These are phyloP conservation scores for Anarsia innoxiella DNA, from an alignment of 2,888 invertebrate species.

Conservation along the genomic window DNA sequence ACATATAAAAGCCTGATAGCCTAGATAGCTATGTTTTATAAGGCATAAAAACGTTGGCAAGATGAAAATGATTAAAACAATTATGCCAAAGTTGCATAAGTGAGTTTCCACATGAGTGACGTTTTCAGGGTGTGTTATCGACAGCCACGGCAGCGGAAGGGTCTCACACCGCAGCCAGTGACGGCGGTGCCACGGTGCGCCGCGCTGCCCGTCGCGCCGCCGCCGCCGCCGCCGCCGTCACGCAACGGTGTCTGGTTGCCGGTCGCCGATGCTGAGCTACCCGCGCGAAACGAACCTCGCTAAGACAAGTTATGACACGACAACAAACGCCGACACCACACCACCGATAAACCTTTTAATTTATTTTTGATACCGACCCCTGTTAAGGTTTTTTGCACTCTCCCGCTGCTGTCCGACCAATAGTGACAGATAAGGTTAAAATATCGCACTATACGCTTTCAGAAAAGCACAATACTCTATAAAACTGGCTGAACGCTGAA, in stretches of 20 bases:
- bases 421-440: constrained; percentile 4
- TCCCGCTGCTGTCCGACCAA: neutral
- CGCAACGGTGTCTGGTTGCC: constrained; percentile 61
- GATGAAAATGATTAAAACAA: no score
- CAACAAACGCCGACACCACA: constrained; percentile 54
- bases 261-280: constrained; percentile 44
- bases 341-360: constrained; percentile 37
- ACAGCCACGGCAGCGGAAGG: neutral
- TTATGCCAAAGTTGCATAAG: no score
- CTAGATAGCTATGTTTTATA: no score
- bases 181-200: no score
- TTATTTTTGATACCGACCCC: constrained; percentile 39
- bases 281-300: constrained; percentile 49
- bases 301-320: constrained; percentile 62
- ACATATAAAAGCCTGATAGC: no score
- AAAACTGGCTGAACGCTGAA: no score
- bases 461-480: no score
- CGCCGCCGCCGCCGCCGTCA: constrained; percentile 37
- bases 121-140: constrained; percentile 4
- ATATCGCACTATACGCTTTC: neutral
- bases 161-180: constrained; percentile 5
- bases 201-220: constrained; percentile 18
- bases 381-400: constrained; percentile 10
- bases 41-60: no score
- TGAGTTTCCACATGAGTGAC: constrained; percentile 4